Conservation (phyloP, 2,888 invertebrate species). For the Drosophila atripex region DNA sequence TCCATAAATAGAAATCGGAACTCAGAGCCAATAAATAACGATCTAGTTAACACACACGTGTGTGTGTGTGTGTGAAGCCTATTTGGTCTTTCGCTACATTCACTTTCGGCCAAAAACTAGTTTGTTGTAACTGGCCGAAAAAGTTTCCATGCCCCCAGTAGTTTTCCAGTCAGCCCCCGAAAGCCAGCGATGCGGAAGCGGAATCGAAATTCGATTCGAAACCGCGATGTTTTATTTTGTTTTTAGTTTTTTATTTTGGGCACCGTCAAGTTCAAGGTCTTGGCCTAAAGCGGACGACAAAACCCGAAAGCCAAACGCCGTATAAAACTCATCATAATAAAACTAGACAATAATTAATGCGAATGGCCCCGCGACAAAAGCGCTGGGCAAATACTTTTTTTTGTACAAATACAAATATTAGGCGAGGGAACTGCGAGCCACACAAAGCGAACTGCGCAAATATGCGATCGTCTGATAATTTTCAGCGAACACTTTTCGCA, state of each 20-base stretch:
- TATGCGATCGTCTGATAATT: conserved; percentile 57
- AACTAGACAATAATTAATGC: conserved; percentile 54
- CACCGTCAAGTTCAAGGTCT: conserved; percentile 44
- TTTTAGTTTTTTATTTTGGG: conserved; percentile 10
- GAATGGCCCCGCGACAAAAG: conserved; percentile 70
- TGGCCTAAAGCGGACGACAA: conserved; percentile 33
- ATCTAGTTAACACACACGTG: conserved; percentile 13
- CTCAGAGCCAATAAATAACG: conserved; percentile 13
- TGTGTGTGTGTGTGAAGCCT: neutral
- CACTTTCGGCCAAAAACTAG: conserved; percentile 33
- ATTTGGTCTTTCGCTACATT: conserved; percentile 31
- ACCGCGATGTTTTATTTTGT: neutral
- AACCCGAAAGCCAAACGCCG: conserved; percentile 10
- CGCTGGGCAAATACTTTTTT: conserved; percentile 49
- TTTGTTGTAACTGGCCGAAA: conserved; percentile 27
- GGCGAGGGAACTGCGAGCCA: conserved; percentile 9
- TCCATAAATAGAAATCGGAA: conserved; percentile 7
- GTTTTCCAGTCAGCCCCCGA: conserved; percentile 29
- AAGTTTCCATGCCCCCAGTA: conserved; percentile 34
- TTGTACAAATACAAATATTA: conserved; percentile 38
- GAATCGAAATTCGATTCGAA: conserved; percentile 32
- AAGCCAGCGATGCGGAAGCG: conserved; percentile 32
- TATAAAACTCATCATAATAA: conserved; percentile 39
- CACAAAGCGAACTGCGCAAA: conserved; percentile 68
- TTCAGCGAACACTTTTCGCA: conserved; percentile 62